phyloP scores from a whole-genome alignment of 2,888 invertebrate genomes.

The Lymantria monacha region DNA sequence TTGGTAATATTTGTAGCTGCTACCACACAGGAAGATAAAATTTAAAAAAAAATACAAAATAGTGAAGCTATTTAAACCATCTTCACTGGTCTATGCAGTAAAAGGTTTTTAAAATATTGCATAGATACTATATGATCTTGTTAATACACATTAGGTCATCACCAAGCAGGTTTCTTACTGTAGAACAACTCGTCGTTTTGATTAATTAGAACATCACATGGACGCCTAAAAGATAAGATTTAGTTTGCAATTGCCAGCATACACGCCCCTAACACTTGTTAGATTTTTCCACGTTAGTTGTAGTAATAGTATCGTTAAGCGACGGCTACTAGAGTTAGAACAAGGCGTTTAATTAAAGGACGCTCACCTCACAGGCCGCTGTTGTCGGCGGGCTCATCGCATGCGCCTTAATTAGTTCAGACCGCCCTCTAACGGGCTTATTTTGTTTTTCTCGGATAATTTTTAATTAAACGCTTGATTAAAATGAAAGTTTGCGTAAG shows the following conservation, averaged over 20 bases:
- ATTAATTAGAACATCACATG: too few relatives aligned
- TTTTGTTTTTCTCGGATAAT: constrained; percentile 83
- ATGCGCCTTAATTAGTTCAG: constrained; percentile 81
- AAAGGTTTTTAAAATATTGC: too few relatives aligned
- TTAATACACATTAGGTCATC: too few relatives aligned
- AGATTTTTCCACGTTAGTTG: constrained; percentile 55
- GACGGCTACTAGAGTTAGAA: constrained; percentile 65
- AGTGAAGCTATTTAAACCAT: too few relatives aligned
- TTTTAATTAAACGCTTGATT: constrained; percentile 83
- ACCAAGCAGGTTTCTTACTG: too few relatives aligned
- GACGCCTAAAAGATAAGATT: background rate
- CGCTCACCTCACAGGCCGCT: constrained; percentile 71
- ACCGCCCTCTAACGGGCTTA: constrained; percentile 81
- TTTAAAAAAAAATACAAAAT: too few relatives aligned
- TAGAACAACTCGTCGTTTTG: too few relatives aligned
- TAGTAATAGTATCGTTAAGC: constrained; percentile 70
- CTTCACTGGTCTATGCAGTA: too few relatives aligned
- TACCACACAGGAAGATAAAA: too few relatives aligned
- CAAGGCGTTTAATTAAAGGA: constrained; percentile 75
- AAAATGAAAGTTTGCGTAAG: constrained; percentile 83
- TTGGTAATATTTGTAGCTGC: too few relatives aligned
- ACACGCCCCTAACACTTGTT: constrained; percentile 55
- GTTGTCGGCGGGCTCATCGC: constrained; percentile 73
- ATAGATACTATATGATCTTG: too few relatives aligned
- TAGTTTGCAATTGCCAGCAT: constrained; percentile 24